Evolutionary conservation across 2,113 vertebrate species (phyloP).

Genomic region (Phrynosoma platyrhinos): DNA sequence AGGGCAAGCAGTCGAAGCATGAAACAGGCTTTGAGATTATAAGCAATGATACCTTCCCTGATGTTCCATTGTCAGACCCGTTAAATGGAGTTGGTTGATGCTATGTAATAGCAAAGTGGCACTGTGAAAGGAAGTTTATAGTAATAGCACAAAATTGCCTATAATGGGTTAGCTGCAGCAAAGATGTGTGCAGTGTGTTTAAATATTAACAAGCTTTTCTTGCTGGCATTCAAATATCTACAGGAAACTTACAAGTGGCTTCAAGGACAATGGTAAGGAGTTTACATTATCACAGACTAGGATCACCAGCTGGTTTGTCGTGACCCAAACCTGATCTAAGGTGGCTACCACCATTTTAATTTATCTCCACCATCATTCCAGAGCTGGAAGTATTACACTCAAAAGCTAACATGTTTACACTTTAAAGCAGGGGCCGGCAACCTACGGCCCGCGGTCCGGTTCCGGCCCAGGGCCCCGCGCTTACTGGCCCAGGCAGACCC

Average conservation of each 20-base stretch:
- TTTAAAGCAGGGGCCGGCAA: no score
- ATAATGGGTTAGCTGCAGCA: neutral
- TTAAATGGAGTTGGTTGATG: neutral
- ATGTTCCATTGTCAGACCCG: neutral
- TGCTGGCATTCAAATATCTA: neutral
- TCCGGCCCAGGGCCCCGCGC: no score
- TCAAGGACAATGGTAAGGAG: neutral
- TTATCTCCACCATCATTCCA: no score
- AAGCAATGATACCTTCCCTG: neutral
- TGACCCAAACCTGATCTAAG: no score
- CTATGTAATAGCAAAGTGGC: neutral
- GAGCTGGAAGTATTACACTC: no score
- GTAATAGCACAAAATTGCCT: neutral
- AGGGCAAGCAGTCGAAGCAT: neutral
- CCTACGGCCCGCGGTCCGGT: no score
- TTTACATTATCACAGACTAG: no score
- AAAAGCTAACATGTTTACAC: no score
- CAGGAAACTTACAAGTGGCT: neutral
- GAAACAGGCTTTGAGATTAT: neutral
- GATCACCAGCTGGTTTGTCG: no score
- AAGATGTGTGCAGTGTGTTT: neutral
- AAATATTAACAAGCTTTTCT: neutral
- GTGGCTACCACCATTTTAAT: no score
- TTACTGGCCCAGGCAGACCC: no score
- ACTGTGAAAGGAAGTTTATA: neutral